Percentiles rank a stretch among this genome's conserved stretches.
Conservation (phyloP, 37 sponge, comb jelly and placozoan species). For the Geodia barretti region DNA sequence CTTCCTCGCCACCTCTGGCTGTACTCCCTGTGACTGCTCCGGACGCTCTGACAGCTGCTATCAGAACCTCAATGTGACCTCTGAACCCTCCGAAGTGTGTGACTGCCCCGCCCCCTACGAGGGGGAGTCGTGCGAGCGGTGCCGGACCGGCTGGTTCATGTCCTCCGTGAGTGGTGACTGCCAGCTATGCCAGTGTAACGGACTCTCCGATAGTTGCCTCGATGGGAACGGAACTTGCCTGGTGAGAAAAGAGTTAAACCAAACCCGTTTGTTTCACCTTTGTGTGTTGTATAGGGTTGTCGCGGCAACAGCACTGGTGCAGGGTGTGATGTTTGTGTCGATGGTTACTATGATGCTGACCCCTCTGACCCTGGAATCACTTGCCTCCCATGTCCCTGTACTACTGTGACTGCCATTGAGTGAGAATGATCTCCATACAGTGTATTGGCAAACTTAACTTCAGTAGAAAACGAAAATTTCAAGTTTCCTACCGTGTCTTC, state of each 20-base stretch:
- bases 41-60: conserved; percentile 4
- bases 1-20: conserved; percentile 10
- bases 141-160: conserved; percentile 17
- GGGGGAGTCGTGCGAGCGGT: conserved; percentile 41
- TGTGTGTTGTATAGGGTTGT: conserved; percentile 15
- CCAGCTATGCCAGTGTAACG: conserved; percentile 42
- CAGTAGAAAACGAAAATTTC: too few species aligned
- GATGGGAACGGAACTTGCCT: conserved; percentile 11
- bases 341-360: conserved; percentile 29
- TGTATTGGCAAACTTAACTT: too few species aligned
- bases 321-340: conserved; percentile 22
- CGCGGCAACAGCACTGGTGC: conserved; percentile 25
- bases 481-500: too few species aligned
- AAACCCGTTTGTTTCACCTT: neutral
- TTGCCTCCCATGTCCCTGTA: conserved; percentile 37
- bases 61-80: conserved; percentile 2
- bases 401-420: conserved; percentile 21
- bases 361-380: neutral
- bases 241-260: neutral
- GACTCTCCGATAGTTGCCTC: neutral
- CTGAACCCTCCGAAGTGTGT: conserved; percentile 36
- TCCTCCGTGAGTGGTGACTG: conserved; percentile 5
- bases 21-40: conserved; percentile 35
- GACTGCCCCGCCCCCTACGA: conserved; percentile 43
- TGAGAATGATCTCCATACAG: too few species aligned